Percentiles rank a stretch among this genome's conserved stretches.
phyloP scores from a whole-genome alignment of 2,113 vertebrate species.

The Bothrops jararaca region DNA sequence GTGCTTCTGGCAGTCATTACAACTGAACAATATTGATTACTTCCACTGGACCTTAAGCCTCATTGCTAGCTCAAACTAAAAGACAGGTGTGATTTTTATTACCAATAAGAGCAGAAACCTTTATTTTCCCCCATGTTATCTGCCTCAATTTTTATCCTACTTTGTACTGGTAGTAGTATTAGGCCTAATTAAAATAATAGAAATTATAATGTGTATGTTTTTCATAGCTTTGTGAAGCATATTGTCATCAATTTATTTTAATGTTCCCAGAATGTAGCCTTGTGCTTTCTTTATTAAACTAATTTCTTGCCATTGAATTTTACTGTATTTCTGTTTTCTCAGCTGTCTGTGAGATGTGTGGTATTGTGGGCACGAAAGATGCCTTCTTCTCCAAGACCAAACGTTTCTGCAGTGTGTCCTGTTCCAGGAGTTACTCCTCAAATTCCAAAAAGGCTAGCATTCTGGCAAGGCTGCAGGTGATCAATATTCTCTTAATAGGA shows the following conservation, averaged over 20 bases:
- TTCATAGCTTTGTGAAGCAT: neutral
- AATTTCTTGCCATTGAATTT: neutral
- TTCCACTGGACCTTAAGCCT: neutral
- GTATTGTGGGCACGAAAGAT: slow-evolving; percentile 76
- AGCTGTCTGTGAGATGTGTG: slow-evolving; percentile 96
- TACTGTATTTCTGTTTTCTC: slow-evolving; percentile 35
- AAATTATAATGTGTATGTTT: neutral
- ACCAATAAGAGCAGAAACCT: neutral
- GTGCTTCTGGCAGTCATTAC: neutral
- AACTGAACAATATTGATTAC: neutral
- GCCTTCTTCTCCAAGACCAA: slow-evolving; percentile 92
- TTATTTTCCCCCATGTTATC: neutral
- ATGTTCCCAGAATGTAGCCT: neutral
- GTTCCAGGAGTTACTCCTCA: slow-evolving; percentile 92
- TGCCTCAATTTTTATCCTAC: neutral
- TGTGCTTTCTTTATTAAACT: neutral
- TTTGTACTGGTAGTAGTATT: neutral
- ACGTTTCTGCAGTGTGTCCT: slow-evolving; percentile 91
- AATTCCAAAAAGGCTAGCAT: slow-evolving; percentile 93
- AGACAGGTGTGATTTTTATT: neutral
- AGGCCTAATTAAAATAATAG: neutral
- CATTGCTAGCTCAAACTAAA: neutral
- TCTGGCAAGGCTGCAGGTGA: slow-evolving; percentile 87
- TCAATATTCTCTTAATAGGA: neutral
- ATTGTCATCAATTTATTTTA: neutral